Percentiles rank a stretch among this genome's conserved stretches.
phyloP scores from a whole-genome alignment of 2,888 invertebrate species.

The Parnassius mnemosyne region DNA sequence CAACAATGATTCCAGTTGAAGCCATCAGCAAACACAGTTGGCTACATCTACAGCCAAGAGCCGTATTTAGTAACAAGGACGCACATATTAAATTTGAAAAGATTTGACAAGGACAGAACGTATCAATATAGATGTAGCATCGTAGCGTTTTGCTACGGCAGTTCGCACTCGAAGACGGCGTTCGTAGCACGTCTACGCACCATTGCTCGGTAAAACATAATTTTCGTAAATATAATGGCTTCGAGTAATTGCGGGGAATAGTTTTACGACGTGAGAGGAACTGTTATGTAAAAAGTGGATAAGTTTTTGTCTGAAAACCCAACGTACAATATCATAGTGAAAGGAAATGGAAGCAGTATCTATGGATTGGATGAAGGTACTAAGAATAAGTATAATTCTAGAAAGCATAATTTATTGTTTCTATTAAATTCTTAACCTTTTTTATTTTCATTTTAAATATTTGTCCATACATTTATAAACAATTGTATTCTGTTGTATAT shows the following conservation, averaged over 20 bases:
- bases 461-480: background rate
- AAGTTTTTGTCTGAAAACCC: slow-evolving; percentile 65
- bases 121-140: slow-evolving; percentile 40
- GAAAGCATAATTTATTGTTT: background rate
- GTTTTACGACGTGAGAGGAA: slow-evolving; percentile 42
- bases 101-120: slow-evolving; percentile 35
- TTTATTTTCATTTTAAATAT: background rate
- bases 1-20: slow-evolving; percentile 66
- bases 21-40: slow-evolving; percentile 59
- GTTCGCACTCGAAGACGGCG: slow-evolving; percentile 49
- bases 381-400: slow-evolving; percentile 16
- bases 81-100: slow-evolving; percentile 31
- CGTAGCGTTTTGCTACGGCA: slow-evolving; percentile 37
- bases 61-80: slow-evolving; percentile 51
- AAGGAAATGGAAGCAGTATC: slow-evolving; percentile 66
- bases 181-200: slow-evolving; percentile 62
- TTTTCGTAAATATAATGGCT: slow-evolving; percentile 40
- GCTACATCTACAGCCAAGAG: slow-evolving; percentile 53
- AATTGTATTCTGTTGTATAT: background rate
- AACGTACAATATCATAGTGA: slow-evolving; percentile 78
- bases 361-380: slow-evolving; percentile 71
- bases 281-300: slow-evolving; percentile 78
- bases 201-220: slow-evolving; percentile 27
- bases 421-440: background rate
- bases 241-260: slow-evolving; percentile 46